These are phyloP conservation scores for Blomia tropicalis DNA, from an alignment of 2,888 invertebrate genomes.

Conservation along the genomic window DNA sequence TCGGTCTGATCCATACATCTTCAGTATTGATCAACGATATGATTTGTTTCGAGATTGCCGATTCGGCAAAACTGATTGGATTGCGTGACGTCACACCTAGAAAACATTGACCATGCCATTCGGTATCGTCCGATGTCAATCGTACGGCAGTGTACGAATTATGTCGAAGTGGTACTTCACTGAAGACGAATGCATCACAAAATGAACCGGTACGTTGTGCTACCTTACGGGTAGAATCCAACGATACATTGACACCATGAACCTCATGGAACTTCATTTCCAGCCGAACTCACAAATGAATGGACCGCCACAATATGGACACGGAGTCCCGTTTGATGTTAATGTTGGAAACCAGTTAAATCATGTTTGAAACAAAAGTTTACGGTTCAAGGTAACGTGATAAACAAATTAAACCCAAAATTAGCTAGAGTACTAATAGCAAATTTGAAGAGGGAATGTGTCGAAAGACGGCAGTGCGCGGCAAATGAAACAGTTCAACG, in stretches of 20 bases:
- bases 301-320: too few species aligned
- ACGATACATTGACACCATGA: conserved; percentile 28
- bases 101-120: conserved; percentile 36
- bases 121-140: conserved; percentile 31
- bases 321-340: too few species aligned
- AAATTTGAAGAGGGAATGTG: too few species aligned
- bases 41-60: conserved; percentile 17
- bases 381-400: too few species aligned
- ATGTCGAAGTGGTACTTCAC: conserved; percentile 27
- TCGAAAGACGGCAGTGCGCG: too few species aligned
- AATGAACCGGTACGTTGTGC: conserved; percentile 28
- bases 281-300: neutral
- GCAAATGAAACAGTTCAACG: too few species aligned
- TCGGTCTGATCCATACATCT: conserved; percentile 19
- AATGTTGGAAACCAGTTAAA: too few species aligned
- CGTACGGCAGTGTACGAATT: conserved; percentile 27
- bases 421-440: too few species aligned
- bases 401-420: too few species aligned
- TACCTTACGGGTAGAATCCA: conserved; percentile 28
- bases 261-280: conserved; percentile 30
- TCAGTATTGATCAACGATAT: conserved; percentile 4
- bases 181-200: conserved; percentile 30
- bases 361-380: too few species aligned
- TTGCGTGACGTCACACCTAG: conserved; percentile 35
- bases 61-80: conserved; percentile 30